Conservation (phyloP, 1,140 invertebrate species). For the Leptestheria dahalacensis region DNA sequence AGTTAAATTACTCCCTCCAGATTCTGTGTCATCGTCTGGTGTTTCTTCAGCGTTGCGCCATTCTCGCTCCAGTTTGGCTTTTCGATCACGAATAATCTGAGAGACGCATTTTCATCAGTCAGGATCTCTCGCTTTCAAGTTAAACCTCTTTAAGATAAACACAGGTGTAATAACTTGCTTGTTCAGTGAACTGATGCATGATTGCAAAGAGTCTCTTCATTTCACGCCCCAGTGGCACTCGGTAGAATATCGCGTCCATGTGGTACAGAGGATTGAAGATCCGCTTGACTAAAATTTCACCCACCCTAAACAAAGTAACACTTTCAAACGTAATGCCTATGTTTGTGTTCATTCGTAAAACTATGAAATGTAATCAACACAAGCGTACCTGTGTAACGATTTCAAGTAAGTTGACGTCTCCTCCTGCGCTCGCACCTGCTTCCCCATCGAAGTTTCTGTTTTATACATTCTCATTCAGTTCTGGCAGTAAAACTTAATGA, state of each 20-base stretch:
- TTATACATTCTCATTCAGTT: not conserved
- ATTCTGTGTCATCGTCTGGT: not conserved
- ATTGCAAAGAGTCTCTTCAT: constrained; percentile 55
- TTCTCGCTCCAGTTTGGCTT: not conserved
- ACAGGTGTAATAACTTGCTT: constrained; percentile 27
- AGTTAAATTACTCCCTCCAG: not conserved
- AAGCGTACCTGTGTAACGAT: constrained; percentile 39
- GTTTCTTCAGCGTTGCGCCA: not conserved
- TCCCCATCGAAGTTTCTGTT: constrained; percentile 18
- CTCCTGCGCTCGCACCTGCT: constrained; percentile 8
- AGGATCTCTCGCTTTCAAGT: no score
- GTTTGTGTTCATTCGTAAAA: no score
- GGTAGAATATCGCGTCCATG: constrained; percentile 58
- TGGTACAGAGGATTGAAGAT: no score
- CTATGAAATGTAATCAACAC: no score
- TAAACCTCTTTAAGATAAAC: not conserved
- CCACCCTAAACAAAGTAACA: no score
- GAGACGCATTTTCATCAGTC: no score
- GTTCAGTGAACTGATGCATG: constrained; percentile 76
- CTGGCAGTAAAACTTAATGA: not conserved
- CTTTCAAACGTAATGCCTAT: no score
- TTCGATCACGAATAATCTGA: constrained; percentile 5
- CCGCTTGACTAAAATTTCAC: no score
- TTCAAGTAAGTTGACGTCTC: constrained; percentile 37
- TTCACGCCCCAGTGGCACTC: constrained; percentile 55